Conservation (phyloP, 2,797 vertebrate species). For the Myotis planiceps region DNA sequence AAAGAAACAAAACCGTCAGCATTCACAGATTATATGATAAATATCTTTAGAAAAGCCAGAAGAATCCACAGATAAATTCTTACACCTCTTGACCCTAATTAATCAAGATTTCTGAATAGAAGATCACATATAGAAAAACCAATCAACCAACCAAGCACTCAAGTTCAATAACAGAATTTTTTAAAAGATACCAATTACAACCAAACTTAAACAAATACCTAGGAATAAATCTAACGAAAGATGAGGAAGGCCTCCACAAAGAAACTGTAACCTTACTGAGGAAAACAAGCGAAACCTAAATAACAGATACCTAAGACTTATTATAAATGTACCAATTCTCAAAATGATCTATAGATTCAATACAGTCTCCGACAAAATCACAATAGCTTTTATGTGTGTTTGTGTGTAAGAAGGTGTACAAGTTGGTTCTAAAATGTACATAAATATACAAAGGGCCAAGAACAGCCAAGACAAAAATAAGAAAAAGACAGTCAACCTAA, state of each 20-base stretch:
- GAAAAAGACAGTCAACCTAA: not conserved
- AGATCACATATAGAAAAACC: not conserved
- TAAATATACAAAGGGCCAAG: not conserved
- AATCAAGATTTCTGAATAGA: not conserved
- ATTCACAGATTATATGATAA: not conserved
- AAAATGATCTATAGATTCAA: conserved; percentile 9
- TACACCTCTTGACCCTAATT: not conserved
- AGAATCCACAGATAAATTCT: conserved; percentile 4
- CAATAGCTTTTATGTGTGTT: not conserved
- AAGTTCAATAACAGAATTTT: not conserved
- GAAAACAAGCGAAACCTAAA: not conserved
- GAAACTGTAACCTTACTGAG: not conserved
- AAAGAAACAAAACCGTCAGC: not conserved
- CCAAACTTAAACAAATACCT: not conserved
- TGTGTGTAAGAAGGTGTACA: not conserved
- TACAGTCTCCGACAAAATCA: conserved; percentile 1
- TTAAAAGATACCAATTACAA: not conserved
- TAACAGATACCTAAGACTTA: not conserved
- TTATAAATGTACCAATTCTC: not conserved
- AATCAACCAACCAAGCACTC: not conserved
- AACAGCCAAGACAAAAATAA: not conserved
- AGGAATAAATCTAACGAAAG: not conserved
- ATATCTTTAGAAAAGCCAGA: not conserved
- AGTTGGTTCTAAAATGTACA: not conserved
- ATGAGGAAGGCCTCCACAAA: not conserved